phyloP scores from a whole-genome alignment of 2,888 invertebrate species.

The Drosophila engyochracea region DNA sequence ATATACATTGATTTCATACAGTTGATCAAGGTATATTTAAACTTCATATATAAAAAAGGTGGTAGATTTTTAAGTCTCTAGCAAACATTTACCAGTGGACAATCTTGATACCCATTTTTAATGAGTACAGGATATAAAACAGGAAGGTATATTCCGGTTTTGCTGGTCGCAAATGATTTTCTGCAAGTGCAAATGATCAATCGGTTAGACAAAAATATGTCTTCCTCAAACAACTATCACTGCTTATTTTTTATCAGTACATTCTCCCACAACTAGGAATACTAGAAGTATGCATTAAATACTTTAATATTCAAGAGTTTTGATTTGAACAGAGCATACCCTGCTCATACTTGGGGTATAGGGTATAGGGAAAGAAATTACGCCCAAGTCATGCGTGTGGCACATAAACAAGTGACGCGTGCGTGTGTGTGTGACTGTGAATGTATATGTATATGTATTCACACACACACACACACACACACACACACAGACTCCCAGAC shows the following conservation, averaged over 20 bases:
- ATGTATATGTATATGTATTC: conserved; percentile 13
- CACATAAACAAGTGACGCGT: conserved; percentile 70
- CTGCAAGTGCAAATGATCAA: too few species aligned
- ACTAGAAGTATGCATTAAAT: background rate
- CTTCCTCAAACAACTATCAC: background rate
- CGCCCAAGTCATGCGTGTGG: conserved; percentile 69
- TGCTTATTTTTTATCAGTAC: background rate
- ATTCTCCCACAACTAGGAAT: too few species aligned
- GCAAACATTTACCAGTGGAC: background rate
- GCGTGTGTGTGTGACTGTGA: conserved; percentile 14
- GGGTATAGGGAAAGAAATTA: conserved; percentile 58
- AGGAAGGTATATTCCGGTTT: rapidly evolving
- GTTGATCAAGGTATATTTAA: background rate
- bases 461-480: too few species aligned
- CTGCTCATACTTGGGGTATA: background rate
- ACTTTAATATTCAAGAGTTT: background rate
- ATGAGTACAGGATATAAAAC: background rate
- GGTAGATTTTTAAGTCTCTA: rapidly evolving
- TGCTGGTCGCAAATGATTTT: background rate
- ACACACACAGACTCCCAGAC: background rate
- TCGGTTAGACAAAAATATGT: background rate
- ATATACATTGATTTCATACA: background rate
- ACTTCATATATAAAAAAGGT: background rate
- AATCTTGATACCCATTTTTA: background rate
- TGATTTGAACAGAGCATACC: background rate